phyloP scores from a whole-genome alignment of 1,140 invertebrate species.

The Dendroctonus valens region DNA sequence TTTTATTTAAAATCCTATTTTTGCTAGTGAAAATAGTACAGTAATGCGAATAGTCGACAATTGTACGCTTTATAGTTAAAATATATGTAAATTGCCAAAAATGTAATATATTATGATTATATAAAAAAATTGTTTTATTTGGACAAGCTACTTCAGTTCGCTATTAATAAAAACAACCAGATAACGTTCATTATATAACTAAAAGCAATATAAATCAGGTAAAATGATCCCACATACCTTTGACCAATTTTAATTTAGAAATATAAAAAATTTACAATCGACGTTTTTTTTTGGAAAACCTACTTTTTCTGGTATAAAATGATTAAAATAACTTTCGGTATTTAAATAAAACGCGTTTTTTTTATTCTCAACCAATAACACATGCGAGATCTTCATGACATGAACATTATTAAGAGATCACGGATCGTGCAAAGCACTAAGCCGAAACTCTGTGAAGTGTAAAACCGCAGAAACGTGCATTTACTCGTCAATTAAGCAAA shows the following conservation, averaged over 20 bases:
- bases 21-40: too few species aligned
- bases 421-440: constrained; percentile 14
- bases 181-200: too few species aligned
- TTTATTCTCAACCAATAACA: not conserved
- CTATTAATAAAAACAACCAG: too few species aligned
- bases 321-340: too few species aligned
- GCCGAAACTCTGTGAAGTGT: constrained; percentile 16
- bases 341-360: too few species aligned
- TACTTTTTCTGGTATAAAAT: too few species aligned
- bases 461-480: constrained; percentile 22
- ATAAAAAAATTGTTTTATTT: constrained; percentile 19
- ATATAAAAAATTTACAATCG: too few species aligned
- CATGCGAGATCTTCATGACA: constrained; percentile 1
- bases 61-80: constrained; percentile 29
- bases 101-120: constrained; percentile 23
- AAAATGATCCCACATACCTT: too few species aligned
- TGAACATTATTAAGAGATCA: constrained; percentile 8
- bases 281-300: too few species aligned
- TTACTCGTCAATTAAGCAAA: constrained; percentile 17
- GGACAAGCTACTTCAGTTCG: not conserved
- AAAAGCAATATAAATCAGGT: too few species aligned
- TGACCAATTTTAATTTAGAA: too few species aligned
- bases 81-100: constrained; percentile 30
- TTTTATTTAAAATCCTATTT: too few species aligned
- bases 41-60: constrained; percentile 10